Conservation (phyloP, 23 tunicate species). For the Styela clava region DNA sequence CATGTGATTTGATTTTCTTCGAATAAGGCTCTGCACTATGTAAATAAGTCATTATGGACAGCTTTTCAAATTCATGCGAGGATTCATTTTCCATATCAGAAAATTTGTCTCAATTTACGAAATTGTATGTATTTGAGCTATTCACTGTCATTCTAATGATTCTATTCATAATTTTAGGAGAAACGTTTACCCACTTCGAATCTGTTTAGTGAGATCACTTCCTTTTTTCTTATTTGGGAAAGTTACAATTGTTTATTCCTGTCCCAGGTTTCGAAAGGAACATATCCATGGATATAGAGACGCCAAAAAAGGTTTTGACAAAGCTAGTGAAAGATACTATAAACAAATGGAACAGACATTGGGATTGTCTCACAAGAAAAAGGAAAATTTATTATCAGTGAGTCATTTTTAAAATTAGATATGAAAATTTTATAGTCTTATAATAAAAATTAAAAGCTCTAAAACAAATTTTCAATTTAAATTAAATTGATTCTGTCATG, state of each 20-base stretch:
- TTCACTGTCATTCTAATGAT: too few species aligned
- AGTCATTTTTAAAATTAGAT: neutral
- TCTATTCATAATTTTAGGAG: too few species aligned
- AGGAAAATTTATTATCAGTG: slow-evolving; percentile 53
- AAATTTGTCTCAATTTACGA: too few species aligned
- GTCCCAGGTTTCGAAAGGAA: slow-evolving; percentile 74
- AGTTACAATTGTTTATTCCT: too few species aligned
- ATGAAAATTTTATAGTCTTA: neutral
- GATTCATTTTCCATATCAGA: too few species aligned
- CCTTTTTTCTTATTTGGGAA: too few species aligned
- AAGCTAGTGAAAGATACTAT: slow-evolving; percentile 83
- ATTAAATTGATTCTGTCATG: neutral
- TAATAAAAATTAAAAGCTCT: neutral
- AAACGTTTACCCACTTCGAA: too few species aligned
- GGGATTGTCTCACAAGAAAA: slow-evolving; percentile 84
- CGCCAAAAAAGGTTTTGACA: slow-evolving; percentile 70
- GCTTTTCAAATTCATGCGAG: too few species aligned
- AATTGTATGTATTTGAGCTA: too few species aligned
- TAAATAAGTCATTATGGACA: neutral
- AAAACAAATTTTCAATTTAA: neutral
- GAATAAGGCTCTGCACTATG: neutral
- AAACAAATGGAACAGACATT: slow-evolving; percentile 73
- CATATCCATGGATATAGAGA: slow-evolving; percentile 72
- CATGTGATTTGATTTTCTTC: too few species aligned
- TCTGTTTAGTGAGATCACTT: too few species aligned